These are phyloP conservation scores for Heliconius hortense DNA, from an alignment of 2,888 invertebrate species.

Conservation along the genomic window DNA sequence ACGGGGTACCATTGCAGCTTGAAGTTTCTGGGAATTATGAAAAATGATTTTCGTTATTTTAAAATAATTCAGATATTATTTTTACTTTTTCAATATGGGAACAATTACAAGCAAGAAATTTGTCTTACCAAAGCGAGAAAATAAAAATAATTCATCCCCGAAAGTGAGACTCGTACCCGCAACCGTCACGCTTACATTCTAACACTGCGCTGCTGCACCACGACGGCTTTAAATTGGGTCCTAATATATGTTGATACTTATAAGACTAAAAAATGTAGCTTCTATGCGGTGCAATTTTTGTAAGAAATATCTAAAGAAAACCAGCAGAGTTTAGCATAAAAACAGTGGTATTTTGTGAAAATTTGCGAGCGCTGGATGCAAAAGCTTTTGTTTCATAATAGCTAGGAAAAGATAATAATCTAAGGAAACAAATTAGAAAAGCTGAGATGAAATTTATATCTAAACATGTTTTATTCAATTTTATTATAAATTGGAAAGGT, in stretches of 20 bases:
- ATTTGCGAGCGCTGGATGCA: background rate
- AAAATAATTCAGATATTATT: no score
- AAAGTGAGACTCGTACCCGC: no score
- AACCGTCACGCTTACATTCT: no score
- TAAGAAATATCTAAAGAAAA: constrained; percentile 6
- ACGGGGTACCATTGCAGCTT: no score
- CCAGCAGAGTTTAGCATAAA: constrained; percentile 5
- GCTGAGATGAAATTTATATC: background rate
- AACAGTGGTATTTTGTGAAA: constrained; percentile 3
- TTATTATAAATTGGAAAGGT: background rate
- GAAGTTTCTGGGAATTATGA: no score
- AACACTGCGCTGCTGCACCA: no score
- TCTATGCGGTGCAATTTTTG: background rate
- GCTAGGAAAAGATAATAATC: constrained; percentile 14
- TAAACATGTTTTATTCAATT: background rate
- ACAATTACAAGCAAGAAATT: no score
- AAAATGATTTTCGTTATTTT: no score
- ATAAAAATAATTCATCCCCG: no score
- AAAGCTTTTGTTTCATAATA: constrained; percentile 11
- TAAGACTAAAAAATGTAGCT: background rate
- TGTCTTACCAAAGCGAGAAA: no score
- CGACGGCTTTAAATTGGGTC: background rate
- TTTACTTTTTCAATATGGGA: no score
- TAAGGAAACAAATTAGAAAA: constrained; percentile 9
- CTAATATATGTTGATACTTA: background rate